phyloP scores from a whole-genome alignment of 2,797 vertebrate species.

The Yasuhikotakia modesta region DNA sequence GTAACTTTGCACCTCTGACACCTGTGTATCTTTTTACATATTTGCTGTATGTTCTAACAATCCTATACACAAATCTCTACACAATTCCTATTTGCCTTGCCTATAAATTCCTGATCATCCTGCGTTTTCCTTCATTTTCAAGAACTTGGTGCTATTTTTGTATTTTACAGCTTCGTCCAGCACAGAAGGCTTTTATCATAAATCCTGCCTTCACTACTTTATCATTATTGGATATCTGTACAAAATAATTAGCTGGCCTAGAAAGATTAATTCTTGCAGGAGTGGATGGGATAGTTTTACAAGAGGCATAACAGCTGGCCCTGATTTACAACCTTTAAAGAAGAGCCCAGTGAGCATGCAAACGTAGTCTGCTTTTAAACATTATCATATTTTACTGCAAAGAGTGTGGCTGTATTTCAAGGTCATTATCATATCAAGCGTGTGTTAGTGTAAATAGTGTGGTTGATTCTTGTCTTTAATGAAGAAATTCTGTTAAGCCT shows the following conservation, averaged over 20 bases:
- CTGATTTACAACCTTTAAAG: constrained; percentile 78
- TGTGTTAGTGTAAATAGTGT: constrained; percentile 8
- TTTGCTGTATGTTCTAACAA: constrained; percentile 24
- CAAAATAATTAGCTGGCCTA: constrained; percentile 85
- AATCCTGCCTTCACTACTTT: constrained; percentile 77
- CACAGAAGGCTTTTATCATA: constrained; percentile 77
- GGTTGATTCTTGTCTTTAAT: constrained; percentile 3
- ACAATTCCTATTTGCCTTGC: background rate
- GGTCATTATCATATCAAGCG: constrained; percentile 26
- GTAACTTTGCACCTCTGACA: constrained; percentile 57
- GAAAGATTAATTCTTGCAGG: constrained; percentile 79
- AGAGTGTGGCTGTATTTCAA: constrained; percentile 50
- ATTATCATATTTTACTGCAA: constrained; percentile 31
- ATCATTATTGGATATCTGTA: constrained; percentile 87
- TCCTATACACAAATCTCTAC: background rate
- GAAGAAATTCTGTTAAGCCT: background rate
- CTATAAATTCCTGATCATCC: background rate
- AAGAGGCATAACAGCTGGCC: constrained; percentile 80
- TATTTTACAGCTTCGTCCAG: constrained; percentile 67
- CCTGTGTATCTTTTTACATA: constrained; percentile 57
- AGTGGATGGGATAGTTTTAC: constrained; percentile 83
- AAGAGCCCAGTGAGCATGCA: constrained; percentile 57
- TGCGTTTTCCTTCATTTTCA: constrained; percentile 25
- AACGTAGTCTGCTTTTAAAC: constrained; percentile 34
- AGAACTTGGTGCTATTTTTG: constrained; percentile 47